Evolutionary conservation across 1,140 invertebrate species (phyloP), one percentile per base, ranked within the genome.

Genomic region (Anagrus nilaparvatae): DNA sequence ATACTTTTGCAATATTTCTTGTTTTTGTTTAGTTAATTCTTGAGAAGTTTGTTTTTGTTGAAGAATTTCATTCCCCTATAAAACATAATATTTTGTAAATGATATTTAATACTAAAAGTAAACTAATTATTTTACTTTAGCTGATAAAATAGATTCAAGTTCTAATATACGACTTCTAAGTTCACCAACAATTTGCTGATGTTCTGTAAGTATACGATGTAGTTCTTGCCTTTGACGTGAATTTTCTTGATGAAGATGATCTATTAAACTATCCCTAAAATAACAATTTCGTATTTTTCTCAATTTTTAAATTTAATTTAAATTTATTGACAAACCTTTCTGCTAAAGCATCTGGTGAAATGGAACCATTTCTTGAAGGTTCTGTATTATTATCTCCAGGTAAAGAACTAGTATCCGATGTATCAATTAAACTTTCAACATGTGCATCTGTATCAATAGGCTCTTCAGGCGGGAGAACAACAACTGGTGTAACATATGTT

Each of bases 401-500:
- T 40, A 71, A 54, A 14, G 72, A 73, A 42, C 60, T 72, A 21
- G 74, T 72, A 50, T 84, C 82, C 1, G 78, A 77, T 2, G 78
- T 83, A 56, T 84, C 81, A 34, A 86, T 81, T 17, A 85, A 71
- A 33, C 75, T 76, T 39, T 80, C 82, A 0, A 79, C 73, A 8
- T 65, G 55, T 13, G 70, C 59, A 39, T 73, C 70, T 10, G 67
- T 59, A 48, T 85, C 78, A 33, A 82, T 61, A 9, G 72, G 79
- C 40, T 75, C 73, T 55, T 76, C 73, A n/a, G 71, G 73, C 5
- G 86, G 86, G 27, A 97, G 77, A 31, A 90, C 79, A 7, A 95
- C 92, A 31, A 95, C 89, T 8, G 93, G 94, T 17, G 93, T 90
- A 17, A 93, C 82, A 58, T 99, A 97, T 25, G 82, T 84, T 37